phyloP scores from a whole-genome alignment of 1,140 invertebrate species.

The Eupristina koningsbergeri region DNA sequence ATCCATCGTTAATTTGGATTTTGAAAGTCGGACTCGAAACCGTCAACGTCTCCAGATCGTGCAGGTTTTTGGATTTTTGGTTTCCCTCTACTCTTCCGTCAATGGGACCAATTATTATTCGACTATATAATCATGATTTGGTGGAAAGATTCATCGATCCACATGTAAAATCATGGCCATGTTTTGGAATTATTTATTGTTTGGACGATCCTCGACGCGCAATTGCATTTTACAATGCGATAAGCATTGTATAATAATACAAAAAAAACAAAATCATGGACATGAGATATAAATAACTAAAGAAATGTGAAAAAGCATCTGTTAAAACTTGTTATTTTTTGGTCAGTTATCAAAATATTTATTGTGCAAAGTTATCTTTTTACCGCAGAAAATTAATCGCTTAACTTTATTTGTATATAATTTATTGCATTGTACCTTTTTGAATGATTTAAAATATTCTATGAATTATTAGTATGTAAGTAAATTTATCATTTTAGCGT shows the following conservation, averaged over 20 bases:
- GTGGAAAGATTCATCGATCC: constrained; percentile 24
- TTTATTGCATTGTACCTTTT: neutral
- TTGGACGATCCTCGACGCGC: neutral
- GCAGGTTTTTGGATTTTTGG: no score
- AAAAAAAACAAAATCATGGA: constrained; percentile 4
- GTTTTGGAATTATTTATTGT: constrained; percentile 37
- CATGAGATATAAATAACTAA: constrained; percentile 28
- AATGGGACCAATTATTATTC: neutral
- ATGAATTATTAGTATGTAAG: no score
- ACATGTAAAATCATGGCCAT: constrained; percentile 29
- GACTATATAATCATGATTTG: neutral
- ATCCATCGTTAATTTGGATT: neutral
- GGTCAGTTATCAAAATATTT: constrained; percentile 29
- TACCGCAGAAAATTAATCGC: neutral
- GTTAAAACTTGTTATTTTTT: constrained; percentile 39
- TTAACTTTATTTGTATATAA: neutral
- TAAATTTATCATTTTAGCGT: no score
- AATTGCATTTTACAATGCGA: constrained; percentile 31
- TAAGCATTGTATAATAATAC: constrained; percentile 41
- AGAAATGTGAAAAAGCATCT: constrained; percentile 23
- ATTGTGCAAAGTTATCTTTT: constrained; percentile 1
- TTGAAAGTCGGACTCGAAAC: neutral
- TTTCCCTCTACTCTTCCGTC: no score
- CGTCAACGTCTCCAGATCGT: no score
- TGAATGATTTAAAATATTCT: neutral